phyloP scores from a whole-genome alignment of 1,140 invertebrate species.

The Pseudomyrmex dendroicus region DNA sequence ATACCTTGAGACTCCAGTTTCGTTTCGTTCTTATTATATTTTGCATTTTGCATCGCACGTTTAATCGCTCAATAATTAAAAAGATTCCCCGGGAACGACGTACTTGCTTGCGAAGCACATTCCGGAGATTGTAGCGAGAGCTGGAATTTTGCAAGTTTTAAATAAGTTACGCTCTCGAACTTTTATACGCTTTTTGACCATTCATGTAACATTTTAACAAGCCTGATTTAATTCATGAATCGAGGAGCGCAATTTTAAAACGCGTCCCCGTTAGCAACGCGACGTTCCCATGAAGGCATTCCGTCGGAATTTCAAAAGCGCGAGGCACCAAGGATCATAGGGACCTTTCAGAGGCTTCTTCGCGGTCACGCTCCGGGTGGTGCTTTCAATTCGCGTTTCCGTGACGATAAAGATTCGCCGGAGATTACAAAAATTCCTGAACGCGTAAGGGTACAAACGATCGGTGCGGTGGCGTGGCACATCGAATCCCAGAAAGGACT shows the following conservation, averaged over 20 bases:
- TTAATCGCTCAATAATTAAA: constrained; percentile 57
- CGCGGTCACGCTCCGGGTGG: constrained; percentile 46
- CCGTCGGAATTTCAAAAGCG: constrained; percentile 43
- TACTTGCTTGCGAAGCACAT: constrained; percentile 42
- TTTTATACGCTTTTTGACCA: constrained; percentile 22
- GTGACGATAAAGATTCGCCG: constrained; percentile 54
- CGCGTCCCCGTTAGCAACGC: constrained; percentile 38
- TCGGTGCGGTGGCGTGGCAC: constrained; percentile 13
- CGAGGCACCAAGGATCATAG: background rate
- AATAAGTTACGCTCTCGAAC: constrained; percentile 43
- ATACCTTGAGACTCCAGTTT: constrained; percentile 22
- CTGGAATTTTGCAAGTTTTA: constrained; percentile 55
- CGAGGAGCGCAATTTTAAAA: constrained; percentile 25
- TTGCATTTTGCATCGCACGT: constrained; percentile 44
- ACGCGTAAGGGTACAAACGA: constrained; percentile 17
- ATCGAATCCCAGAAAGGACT: constrained; percentile 17
- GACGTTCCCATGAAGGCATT: constrained; percentile 33
- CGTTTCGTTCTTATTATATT: constrained; percentile 29
- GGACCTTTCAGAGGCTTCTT: constrained; percentile 11
- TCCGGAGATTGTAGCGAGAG: constrained; percentile 38
- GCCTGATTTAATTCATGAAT: constrained; percentile 56
- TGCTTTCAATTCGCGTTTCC: constrained; percentile 50
- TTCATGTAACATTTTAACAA: constrained; percentile 53
- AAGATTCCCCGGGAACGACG: constrained; percentile 46
- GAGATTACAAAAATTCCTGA: constrained; percentile 60